Evolutionary conservation across 1,140 invertebrate species (phyloP), one percentile per base, ranked within the genome.

Genomic region (Drepana arcuata): DNA sequence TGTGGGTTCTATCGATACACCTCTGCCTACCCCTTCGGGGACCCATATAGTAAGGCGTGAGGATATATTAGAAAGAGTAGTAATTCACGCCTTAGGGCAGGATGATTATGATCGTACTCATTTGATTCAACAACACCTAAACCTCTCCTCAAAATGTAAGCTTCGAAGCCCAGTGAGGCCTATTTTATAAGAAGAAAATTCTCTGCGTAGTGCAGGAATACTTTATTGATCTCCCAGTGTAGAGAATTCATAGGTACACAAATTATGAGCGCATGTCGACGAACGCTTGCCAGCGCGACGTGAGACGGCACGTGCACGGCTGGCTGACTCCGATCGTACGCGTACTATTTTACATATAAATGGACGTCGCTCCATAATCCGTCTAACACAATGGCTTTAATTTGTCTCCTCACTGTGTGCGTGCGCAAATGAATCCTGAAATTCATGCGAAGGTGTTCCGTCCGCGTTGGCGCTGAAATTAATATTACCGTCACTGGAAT

Each of bases 341-440:
- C 70, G 63, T 72, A 71, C 71, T 74, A 77, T 81, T 79, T 80
- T 78, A 75, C 75, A 80, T 81, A 78, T 73, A 78, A 81, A 81
- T 81, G 73, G 69, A 72, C 64, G 58, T 46, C 59, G 67, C 65
- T 64, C 64, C 62, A 62, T 75, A 77, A 77, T 75, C 71, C 64
- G 49, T 69, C 67, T 70, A 67, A 74, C 65, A 74, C 74, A 78
- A 74, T 70, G 61, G 65, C 63, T 64, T 73, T 75, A 72, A 78
- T 80, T 80, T 68, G 65, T 62, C 47, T 48, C 48, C 35, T 48
- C 42, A 37, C 39, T 63, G 56, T 67, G 59, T 68, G 60, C 54
- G 61, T 63, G 50, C 34, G 43, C 60, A 67, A 68, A 72, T 72
- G 54, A 59, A 56, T 63, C 54, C 55, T 61, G 55, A 64, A 71